These are phyloP conservation scores for Akabosia matsudoensis DNA, from an alignment of 1,140 invertebrate species.

Conservation along the genomic window DNA sequence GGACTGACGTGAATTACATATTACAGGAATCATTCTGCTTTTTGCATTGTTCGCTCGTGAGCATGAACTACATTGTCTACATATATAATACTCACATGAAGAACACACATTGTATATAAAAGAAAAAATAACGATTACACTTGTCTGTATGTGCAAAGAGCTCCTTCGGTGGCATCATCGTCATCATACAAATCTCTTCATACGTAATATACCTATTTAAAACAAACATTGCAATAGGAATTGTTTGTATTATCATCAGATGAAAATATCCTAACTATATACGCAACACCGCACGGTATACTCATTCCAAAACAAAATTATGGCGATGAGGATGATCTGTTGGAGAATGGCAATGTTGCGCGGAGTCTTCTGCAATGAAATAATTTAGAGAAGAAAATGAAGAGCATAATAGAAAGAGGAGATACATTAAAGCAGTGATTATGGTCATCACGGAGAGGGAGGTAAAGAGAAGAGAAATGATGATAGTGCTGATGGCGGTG, in stretches of 20 bases:
- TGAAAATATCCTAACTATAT: slow-evolving; percentile 3
- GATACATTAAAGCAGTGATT: slow-evolving; percentile 5
- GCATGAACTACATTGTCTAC: slow-evolving; percentile 10
- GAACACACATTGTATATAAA: slow-evolving; percentile 8
- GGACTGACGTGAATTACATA: slow-evolving; percentile 16
- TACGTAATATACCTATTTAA: background rate
- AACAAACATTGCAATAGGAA: background rate
- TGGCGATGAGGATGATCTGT: background rate
- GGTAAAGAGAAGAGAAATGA: background rate
- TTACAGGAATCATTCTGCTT: slow-evolving; percentile 13
- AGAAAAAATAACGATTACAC: background rate
- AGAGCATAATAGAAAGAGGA: too few relatives aligned
- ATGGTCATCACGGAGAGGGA: slow-evolving; percentile 12
- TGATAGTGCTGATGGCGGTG: background rate
- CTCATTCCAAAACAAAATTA: background rate
- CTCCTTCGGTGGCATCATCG: slow-evolving; percentile 20
- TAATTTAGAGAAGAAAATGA: slow-evolving; percentile 8
- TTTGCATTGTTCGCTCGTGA: slow-evolving; percentile 4
- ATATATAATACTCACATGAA: background rate
- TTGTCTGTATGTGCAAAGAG: slow-evolving; percentile 1
- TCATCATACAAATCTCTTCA: background rate
- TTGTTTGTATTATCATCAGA: background rate
- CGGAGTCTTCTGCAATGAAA: background rate
- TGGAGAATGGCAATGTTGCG: background rate
- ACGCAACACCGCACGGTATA: background rate